Conservation (phyloP, 2,797 vertebrate species). For the Xerus rutilus region DNA sequence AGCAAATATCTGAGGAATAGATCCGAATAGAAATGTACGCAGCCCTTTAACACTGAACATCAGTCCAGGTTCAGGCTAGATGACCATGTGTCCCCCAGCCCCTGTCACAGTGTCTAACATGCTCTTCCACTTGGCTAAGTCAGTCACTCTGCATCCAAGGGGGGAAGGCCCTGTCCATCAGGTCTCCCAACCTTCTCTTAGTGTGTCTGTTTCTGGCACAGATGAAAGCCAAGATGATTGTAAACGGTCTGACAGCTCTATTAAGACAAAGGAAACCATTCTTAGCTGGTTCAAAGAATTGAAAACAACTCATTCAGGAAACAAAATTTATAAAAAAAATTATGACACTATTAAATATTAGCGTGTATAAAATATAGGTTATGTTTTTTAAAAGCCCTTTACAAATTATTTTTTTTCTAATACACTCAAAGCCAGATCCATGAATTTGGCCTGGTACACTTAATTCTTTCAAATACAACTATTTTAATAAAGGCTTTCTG, state of each 20-base stretch:
- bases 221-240: conserved; percentile 73
- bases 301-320: conserved; percentile 37
- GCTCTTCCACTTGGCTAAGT: conserved; percentile 53
- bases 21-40: background rate
- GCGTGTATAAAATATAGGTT: background rate
- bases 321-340: background rate
- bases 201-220: conserved; percentile 42
- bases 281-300: conserved; percentile 30
- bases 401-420: conserved; percentile 28
- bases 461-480: conserved; percentile 61
- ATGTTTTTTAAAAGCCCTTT: background rate
- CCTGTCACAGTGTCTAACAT: background rate
- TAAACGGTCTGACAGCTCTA: conserved; percentile 76
- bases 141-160: conserved; percentile 1
- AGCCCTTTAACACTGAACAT: background rate
- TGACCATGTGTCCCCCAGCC: rapidly evolving
- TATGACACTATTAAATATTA: background rate
- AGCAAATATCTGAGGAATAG: background rate
- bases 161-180: background rate
- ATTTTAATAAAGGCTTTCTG: conserved; percentile 40
- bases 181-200: conserved; percentile 52
- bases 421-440: background rate
- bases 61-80: background rate
- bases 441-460: background rate
- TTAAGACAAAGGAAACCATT: conserved; percentile 64